Evolutionary conservation across 2,113 vertebrate genomes (phyloP), one percentile per base, ranked within the genome.

Genomic region (Mellivora capensis): DNA sequence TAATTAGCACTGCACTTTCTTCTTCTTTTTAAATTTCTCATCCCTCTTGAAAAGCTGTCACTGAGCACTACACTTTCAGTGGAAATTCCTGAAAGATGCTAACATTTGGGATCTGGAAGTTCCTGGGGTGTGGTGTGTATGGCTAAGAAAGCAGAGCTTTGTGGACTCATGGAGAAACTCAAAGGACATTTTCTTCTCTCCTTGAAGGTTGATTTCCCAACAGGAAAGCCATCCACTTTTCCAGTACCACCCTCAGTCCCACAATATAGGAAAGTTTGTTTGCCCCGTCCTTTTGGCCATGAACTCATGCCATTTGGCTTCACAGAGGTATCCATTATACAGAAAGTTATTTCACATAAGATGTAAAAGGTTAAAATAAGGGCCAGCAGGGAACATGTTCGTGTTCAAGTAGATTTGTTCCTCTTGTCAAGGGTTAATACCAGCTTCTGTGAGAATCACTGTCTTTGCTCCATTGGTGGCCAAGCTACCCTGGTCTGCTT

Each of bases 51-150:
- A 82, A 91, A 94, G 27, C 39, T 94, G 44, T 44, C 34, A 37
- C 57, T 69, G 87, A 72, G 15, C 44, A 23, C 47, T 91, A 14
- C 5, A 15, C 23, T 67, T 62, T 3, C 29, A 59, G 71, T 27
- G 44, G 91, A 96, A 97, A 94, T 96, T 97, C 89, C 69, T 92
- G 14, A 87, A 97, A 95, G 91, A 95, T 82, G 47, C 13, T 97
- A 95, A 93, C 72, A 81, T 93, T 96, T 94, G 87, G 34, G 92
- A 90, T 80, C 67, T 84, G 54, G 69, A 91, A 23, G 67, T 89
- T 93, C 81, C 72, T 0, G 7, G 89, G 47, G 76, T 83, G 47
- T 62, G 77, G 59, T 15, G 27, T 95, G 92, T 96, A 97, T 96
- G 95, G 57, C 62, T 91, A 93, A 92, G 94, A 92, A 92, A 95